Conservation (phyloP, 2,113 vertebrate genomes). For the Pampusana beccarii region DNA sequence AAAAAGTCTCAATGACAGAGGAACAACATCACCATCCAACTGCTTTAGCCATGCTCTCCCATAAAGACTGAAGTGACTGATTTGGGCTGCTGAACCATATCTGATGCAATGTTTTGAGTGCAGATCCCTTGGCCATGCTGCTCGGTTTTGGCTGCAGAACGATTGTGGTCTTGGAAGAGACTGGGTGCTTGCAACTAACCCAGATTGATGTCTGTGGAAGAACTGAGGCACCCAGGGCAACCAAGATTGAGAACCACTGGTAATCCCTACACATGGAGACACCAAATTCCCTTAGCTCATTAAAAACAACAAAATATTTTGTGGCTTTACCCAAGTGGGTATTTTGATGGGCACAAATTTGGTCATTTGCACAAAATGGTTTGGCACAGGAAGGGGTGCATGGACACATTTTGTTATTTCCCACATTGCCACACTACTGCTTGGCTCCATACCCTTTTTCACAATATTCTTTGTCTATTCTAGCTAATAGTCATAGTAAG, state of each 20-base stretch:
- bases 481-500: accelerated
- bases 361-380: not conserved
- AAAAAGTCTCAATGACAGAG: not conserved
- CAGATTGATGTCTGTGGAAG: not conserved
- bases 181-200: not conserved
- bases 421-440: not conserved
- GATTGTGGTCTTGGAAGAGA: not conserved
- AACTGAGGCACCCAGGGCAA: not conserved
- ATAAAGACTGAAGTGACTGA: not conserved
- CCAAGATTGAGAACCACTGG: accelerated
- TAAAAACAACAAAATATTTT: not conserved
- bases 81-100: not conserved
- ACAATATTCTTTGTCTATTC: accelerated
- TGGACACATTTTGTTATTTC: not conserved
- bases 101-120: not conserved
- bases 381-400: not conserved
- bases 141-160: not conserved
- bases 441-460: not conserved
- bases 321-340: accelerated
- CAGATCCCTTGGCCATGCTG: accelerated
- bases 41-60: not conserved
- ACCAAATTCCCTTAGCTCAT: not conserved
- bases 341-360: not conserved
- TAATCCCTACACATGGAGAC: not conserved
- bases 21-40: not conserved